These are phyloP conservation scores for Lysandra coridon DNA, from an alignment of 2,888 invertebrate species.

Conservation along the genomic window DNA sequence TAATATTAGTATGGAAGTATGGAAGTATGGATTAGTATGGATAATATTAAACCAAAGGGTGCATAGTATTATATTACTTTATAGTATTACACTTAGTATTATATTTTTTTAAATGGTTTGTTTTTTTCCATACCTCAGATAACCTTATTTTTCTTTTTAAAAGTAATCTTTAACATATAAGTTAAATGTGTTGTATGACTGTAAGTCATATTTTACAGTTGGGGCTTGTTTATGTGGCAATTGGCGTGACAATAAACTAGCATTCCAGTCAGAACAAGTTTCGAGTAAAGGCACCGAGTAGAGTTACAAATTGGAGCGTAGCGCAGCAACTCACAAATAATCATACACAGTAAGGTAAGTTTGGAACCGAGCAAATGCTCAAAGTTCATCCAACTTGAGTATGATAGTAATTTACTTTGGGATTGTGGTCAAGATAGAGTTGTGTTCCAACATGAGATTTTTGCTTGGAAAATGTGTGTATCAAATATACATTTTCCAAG, in stretches of 20 bases:
- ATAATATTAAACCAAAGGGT: too few relatives aligned
- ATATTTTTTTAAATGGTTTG: too few relatives aligned
- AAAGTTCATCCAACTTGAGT: slow-evolving; percentile 57
- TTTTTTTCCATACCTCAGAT: too few relatives aligned
- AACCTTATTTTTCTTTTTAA: background rate
- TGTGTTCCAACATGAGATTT: slow-evolving; percentile 35
- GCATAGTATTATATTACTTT: too few relatives aligned
- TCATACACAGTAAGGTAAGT: slow-evolving; percentile 67
- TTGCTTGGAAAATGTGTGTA: background rate
- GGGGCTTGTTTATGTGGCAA: slow-evolving; percentile 65
- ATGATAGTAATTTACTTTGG: slow-evolving; percentile 61
- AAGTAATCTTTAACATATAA: background rate
- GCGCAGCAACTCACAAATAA: slow-evolving; percentile 67
- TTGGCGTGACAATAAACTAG: slow-evolving; percentile 68
- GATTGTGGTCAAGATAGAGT: slow-evolving; percentile 57
- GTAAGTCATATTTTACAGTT: background rate
- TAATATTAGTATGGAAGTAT: too few relatives aligned
- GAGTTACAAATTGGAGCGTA: slow-evolving; percentile 68
- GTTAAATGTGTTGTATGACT: background rate
- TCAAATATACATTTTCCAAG: background rate
- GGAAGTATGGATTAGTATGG: too few relatives aligned
- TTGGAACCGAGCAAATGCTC: slow-evolving; percentile 48
- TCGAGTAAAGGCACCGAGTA: slow-evolving; percentile 62
- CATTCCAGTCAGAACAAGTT: slow-evolving; percentile 60
- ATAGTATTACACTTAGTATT: too few relatives aligned